phyloP scores from a whole-genome alignment of 2,888 invertebrate species.

The Fragum fragum region DNA sequence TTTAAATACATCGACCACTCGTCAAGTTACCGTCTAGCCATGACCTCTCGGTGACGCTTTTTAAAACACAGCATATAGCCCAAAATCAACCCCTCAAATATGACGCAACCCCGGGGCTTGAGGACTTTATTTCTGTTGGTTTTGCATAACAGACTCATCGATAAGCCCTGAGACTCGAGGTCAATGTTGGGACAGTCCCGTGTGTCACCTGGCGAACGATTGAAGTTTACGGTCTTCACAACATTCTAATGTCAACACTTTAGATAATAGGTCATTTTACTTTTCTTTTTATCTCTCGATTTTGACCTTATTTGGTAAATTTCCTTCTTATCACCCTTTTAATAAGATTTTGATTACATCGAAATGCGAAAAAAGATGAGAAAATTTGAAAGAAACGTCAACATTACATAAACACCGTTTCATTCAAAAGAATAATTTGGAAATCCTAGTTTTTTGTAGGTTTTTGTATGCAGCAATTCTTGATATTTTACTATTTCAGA shows the following conservation, averaged over 20 bases:
- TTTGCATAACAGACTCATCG: slow-evolving; percentile 23
- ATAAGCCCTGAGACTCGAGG: slow-evolving; percentile 12
- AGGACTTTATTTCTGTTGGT: slow-evolving; percentile 57
- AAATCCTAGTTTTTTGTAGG: too few species aligned
- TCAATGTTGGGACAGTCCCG: slow-evolving; percentile 25
- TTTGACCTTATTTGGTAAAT: slow-evolving; percentile 22
- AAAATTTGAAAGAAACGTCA: too few species aligned
- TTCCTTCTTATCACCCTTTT: slow-evolving; percentile 13
- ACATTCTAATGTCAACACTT: slow-evolving; percentile 27
- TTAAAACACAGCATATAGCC: slow-evolving; percentile 1
- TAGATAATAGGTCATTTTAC: slow-evolving; percentile 24
- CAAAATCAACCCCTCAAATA: slow-evolving; percentile 48
- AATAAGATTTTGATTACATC: neutral
- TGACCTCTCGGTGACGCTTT: neutral
- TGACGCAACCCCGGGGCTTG: slow-evolving; percentile 49
- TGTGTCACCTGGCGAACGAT: neutral
- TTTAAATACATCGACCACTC: too few species aligned
- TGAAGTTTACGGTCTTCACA: slow-evolving; percentile 15
- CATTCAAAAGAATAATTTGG: too few species aligned
- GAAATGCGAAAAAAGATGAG: too few species aligned
- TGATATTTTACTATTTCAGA: too few species aligned
- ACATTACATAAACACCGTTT: too few species aligned
- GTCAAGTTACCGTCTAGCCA: too few species aligned
- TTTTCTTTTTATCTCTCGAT: slow-evolving; percentile 22
- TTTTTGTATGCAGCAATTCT: too few species aligned